A percentile compares a stretch with the other conserved stretches of the same genome.
These are phyloP conservation scores for Pediacus dermestoides DNA, from an alignment of 2,888 invertebrate genomes.

Conservation along the genomic window DNA sequence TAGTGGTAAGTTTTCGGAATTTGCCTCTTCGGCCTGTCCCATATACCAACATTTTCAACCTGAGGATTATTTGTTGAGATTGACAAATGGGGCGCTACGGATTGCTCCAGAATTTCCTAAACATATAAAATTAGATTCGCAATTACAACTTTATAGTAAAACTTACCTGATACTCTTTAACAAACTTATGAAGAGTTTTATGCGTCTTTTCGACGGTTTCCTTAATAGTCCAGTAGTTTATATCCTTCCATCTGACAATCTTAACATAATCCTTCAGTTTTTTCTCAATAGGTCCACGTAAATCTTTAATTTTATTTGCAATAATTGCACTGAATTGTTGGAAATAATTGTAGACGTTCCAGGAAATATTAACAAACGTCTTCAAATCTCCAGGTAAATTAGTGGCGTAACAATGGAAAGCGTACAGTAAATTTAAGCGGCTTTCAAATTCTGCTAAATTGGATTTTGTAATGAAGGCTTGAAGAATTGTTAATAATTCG, in stretches of 20 bases:
- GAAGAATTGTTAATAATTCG: conserved; percentile 60
- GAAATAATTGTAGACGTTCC: conserved; percentile 84
- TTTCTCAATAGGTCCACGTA: conserved; percentile 82
- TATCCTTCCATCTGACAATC: conserved; percentile 91
- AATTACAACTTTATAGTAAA: conserved; percentile 32
- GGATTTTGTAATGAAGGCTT: conserved; percentile 79
- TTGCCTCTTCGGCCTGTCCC: conserved; percentile 59
- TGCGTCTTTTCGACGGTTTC: conserved; percentile 86
- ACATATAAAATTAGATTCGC: no score
- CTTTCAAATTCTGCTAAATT: conserved; percentile 79
- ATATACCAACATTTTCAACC: conserved; percentile 55
- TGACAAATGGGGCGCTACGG: conserved; percentile 52
- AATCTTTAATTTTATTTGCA: conserved; percentile 59
- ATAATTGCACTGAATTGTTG: conserved; percentile 71
- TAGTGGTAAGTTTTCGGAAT: conserved; percentile 52
- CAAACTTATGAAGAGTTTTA: conserved; percentile 78
- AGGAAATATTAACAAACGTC: conserved; percentile 64
- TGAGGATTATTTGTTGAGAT: conserved; percentile 45
- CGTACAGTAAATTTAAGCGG: conserved; percentile 71
- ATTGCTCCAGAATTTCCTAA: conserved; percentile 56
- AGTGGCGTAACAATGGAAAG: conserved; percentile 77
- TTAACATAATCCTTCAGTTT: conserved; percentile 90
- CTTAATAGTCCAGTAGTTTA: conserved; percentile 91
- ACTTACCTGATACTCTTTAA: conserved; percentile 75
- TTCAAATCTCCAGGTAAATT: conserved; percentile 52